Evolutionary conservation across 2,113 vertebrate genomes (phyloP).

Genomic region (Pluvialis apricaria): DNA sequence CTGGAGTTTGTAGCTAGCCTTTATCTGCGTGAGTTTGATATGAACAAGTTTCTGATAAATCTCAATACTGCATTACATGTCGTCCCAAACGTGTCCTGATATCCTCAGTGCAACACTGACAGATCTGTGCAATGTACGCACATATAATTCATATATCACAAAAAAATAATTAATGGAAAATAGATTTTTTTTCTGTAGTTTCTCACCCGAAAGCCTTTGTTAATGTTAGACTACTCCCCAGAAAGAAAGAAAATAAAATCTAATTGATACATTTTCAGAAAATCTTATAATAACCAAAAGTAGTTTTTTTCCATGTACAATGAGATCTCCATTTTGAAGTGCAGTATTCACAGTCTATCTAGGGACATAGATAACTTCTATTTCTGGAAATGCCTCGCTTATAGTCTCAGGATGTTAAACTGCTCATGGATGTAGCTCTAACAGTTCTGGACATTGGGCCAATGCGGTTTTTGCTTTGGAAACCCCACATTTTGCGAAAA

Average conservation of each 20-base stretch:
- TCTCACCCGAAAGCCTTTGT: background rate
- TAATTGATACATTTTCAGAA: background rate
- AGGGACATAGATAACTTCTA: background rate
- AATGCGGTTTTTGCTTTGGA: background rate
- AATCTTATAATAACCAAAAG: background rate
- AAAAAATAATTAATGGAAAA: background rate
- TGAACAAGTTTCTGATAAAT: background rate
- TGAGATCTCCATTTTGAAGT: background rate
- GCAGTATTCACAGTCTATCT: background rate
- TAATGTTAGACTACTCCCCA: background rate
- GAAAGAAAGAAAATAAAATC: background rate
- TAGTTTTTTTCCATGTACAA: background rate
- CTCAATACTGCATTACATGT: background rate
- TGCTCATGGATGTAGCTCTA: rapidly evolving
- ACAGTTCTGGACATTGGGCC: background rate
- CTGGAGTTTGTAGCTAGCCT: background rate
- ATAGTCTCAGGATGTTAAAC: background rate
- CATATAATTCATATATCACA: background rate
- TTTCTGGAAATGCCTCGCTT: background rate
- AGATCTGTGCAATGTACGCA: background rate
- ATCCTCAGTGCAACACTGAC: background rate
- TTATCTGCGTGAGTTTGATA: background rate
- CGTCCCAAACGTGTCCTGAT: rapidly evolving
- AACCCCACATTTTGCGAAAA: background rate
- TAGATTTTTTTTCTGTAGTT: background rate